These are phyloP conservation scores for Pelodytes ibericus DNA, from an alignment of 2,797 vertebrate genomes.

Conservation along the genomic window DNA sequence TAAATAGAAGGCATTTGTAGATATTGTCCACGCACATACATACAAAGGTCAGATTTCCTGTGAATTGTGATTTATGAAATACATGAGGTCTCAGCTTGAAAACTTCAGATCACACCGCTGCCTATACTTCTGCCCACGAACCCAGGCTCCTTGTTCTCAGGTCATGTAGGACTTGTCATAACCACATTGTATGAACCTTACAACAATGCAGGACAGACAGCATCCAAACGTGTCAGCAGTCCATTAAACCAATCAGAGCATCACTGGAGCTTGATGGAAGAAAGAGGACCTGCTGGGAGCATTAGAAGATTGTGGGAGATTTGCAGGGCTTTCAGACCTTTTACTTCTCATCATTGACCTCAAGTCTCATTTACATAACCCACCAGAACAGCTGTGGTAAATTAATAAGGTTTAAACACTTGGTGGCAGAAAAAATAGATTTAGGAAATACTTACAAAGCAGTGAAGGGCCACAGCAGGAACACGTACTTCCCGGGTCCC, in stretches of 20 bases:
- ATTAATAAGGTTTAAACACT: no score
- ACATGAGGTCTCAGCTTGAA: conserved; percentile 87
- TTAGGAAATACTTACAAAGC: conserved; percentile 84
- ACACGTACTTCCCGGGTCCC: conserved; percentile 84
- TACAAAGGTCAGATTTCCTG: no score
- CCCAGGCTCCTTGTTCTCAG: conserved; percentile 64
- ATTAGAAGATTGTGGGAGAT: conserved; percentile 59
- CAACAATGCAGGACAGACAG: conserved; percentile 64
- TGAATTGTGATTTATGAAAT: background rate
- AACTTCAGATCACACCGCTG: conserved; percentile 82
- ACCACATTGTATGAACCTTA: conserved; percentile 64
- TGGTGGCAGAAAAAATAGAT: no score
- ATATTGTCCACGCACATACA: no score
- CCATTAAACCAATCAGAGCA: conserved; percentile 62
- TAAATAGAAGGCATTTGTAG: no score
- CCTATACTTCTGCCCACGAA: conserved; percentile 60
- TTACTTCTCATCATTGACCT: conserved; percentile 84
- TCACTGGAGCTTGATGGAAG: conserved; percentile 71
- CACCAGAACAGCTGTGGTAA: no score
- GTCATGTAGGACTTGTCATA: conserved; percentile 71
- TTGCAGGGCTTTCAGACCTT: conserved; percentile 85
- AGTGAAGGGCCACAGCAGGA: conserved; percentile 82
- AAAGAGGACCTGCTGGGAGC: conserved; percentile 77
- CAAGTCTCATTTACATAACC: no score
- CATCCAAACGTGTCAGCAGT: conserved; percentile 79